Evolutionary conservation across 37 sponge, comb jelly and placozoan genomes (phyloP), one percentile per base, ranked within the genome.

Genomic region (Bolinopsis microptera): DNA sequence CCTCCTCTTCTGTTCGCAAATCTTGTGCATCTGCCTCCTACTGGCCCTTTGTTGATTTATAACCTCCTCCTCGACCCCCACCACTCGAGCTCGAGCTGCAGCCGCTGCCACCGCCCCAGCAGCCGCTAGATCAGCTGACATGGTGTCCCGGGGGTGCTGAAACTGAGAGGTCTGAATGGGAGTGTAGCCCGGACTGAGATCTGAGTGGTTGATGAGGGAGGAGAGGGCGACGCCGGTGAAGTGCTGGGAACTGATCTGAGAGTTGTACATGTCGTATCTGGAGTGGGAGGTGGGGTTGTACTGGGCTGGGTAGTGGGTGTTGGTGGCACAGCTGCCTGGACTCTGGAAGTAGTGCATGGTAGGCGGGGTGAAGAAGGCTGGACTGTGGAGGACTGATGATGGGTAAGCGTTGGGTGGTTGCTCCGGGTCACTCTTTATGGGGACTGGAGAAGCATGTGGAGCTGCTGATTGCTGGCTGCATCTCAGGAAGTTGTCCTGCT

Each of bases 21-120:
- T 86, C 90, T 86, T 86, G 90, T 86, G 90, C 90, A 86, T 86
- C 90, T 86, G 90, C 39, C 90, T 86, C 48, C 90, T 23, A 24
- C 90, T 86, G 0, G 90, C 90, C 39, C 90, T 24, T 48, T 86
- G 90, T 48, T 86, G 90, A 3, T 40, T 41, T 3, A 86, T 41
- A 25, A 86, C 90, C 90, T 86, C 61, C 90, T 86, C 90, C 61
- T 86, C 90, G 25, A 41, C 61, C 25, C 26, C 41, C n/a, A 35
- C 90, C n/a, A 38, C 90, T 3, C 30, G 38, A 1, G 21, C 27
- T 1, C 38, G 38, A 28, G 38, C 21, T 23, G 90, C 90, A 24
- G 61, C 61, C 23, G 90, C 90, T 9, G 90, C 90, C 31, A 38
- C 90, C 3, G 90, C 90, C 83, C 83, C 83, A 2, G 83, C 83